A percentile compares a stretch with the other conserved stretches of the same genome.
These are phyloP conservation scores for Hipparchia semele DNA, from an alignment of 2,888 invertebrate genomes.

Conservation along the genomic window DNA sequence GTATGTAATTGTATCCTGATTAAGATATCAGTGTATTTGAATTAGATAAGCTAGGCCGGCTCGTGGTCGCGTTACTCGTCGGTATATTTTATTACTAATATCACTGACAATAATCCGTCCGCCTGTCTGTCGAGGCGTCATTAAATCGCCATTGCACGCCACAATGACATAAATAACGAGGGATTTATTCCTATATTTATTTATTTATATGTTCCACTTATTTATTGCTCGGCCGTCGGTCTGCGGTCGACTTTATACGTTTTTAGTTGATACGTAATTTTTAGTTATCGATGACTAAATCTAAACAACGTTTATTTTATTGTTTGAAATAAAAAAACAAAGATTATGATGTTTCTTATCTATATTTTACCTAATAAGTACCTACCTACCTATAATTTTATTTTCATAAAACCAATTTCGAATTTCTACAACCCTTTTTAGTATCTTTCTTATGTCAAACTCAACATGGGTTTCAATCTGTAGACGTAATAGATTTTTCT, in stretches of 20 bases:
- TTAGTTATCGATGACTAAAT: slow-evolving; percentile 26
- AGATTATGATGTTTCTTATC: too few relatives aligned
- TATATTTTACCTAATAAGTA: too few relatives aligned
- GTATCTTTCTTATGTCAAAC: too few relatives aligned
- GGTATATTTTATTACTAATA: slow-evolving; percentile 43
- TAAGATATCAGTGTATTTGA: too few relatives aligned
- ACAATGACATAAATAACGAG: slow-evolving; percentile 66
- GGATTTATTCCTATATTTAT: slow-evolving; percentile 66
- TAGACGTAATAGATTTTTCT: too few relatives aligned
- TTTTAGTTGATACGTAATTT: slow-evolving; percentile 34
- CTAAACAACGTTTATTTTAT: slow-evolving; percentile 1
- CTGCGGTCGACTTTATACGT: slow-evolving; percentile 47
- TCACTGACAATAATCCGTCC: slow-evolving; percentile 60
- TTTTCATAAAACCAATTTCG: too few relatives aligned
- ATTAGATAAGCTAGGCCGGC: background rate
- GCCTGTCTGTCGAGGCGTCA: slow-evolving; percentile 58
- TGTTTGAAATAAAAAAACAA: background rate
- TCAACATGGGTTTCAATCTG: too few relatives aligned
- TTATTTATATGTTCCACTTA: slow-evolving; percentile 59
- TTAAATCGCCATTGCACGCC: slow-evolving; percentile 63
- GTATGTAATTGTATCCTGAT: too few relatives aligned
- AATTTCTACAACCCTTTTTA: too few relatives aligned
- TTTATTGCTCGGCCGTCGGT: slow-evolving; percentile 42
- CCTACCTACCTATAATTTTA: too few relatives aligned
- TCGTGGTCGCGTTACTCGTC: background rate